Conservation (phyloP, 1,140 invertebrate genomes). For the Homalodisca vitripennis region DNA sequence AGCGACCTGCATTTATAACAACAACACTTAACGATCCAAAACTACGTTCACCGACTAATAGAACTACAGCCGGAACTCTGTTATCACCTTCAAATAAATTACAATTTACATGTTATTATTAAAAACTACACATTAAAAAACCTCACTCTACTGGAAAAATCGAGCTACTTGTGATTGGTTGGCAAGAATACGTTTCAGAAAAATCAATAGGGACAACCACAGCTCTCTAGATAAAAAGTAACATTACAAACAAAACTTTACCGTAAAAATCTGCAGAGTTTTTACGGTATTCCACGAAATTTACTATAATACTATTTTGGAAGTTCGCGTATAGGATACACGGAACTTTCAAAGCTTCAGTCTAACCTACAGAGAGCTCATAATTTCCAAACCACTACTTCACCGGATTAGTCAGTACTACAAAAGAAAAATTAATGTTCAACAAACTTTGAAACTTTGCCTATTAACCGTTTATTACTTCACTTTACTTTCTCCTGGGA, state of each 20-base stretch:
- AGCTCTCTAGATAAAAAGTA: constrained; percentile 39
- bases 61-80: constrained; percentile 20
- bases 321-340: background rate
- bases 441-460: constrained; percentile 27
- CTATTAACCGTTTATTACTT: constrained; percentile 22
- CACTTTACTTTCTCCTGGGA: constrained; percentile 3
- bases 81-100: constrained; percentile 23
- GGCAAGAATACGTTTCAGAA: constrained; percentile 37
- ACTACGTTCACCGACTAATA: constrained; percentile 25
- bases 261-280: constrained; percentile 3
- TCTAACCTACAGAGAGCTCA: background rate
- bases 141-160: constrained; percentile 40
- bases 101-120: constrained; percentile 30
- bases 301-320: constrained; percentile 7
- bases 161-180: constrained; percentile 39
- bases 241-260: constrained; percentile 24
- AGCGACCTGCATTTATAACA: constrained; percentile 61
- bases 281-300: constrained; percentile 15
- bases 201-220: constrained; percentile 40
- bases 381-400: constrained; percentile 6
- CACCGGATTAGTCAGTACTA: constrained; percentile 12
- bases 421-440: constrained; percentile 21
- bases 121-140: constrained; percentile 37
- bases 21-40: constrained; percentile 24
- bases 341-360: background rate